phyloP scores from a whole-genome alignment of 2,113 vertebrate species.

The Galeopterus variegatus region DNA sequence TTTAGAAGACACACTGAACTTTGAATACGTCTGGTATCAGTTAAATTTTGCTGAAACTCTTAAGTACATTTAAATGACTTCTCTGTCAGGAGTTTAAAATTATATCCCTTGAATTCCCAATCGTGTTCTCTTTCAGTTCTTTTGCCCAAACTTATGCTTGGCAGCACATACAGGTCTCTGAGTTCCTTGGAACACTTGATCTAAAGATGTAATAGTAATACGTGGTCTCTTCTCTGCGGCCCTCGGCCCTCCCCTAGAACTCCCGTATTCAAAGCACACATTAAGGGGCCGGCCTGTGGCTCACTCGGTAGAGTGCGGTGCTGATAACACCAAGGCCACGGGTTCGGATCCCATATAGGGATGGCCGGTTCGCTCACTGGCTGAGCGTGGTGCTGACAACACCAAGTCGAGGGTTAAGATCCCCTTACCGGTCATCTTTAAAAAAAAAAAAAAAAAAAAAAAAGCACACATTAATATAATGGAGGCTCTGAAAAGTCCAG shows the following conservation, averaged over 20 bases:
- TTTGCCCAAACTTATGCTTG: slow-evolving; percentile 12
- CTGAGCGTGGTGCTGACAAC: no score
- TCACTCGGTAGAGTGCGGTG: no score
- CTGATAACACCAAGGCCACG: no score
- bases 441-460: no score
- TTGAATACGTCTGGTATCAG: not conserved
- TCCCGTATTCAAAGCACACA: not conserved
- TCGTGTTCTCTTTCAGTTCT: not conserved
- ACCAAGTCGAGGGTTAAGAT: no score
- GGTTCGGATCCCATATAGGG: no score
- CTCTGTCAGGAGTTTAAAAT: slow-evolving; percentile 35
- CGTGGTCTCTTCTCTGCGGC: not conserved
- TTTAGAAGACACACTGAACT: not conserved
- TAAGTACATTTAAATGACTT: not conserved
- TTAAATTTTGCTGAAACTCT: not conserved
- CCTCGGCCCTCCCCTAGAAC: not conserved
- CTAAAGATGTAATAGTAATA: not conserved
- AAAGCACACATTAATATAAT: not conserved
- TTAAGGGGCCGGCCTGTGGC: no score
- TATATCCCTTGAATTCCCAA: not conserved
- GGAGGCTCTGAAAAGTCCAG: not conserved
- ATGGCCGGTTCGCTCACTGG: no score
- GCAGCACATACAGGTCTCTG: not conserved
- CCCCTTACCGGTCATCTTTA: no score
- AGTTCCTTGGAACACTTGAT: not conserved